These are phyloP conservation scores for Xenopus borealis DNA, from an alignment of 2,113 vertebrate species.

Conservation along the genomic window DNA sequence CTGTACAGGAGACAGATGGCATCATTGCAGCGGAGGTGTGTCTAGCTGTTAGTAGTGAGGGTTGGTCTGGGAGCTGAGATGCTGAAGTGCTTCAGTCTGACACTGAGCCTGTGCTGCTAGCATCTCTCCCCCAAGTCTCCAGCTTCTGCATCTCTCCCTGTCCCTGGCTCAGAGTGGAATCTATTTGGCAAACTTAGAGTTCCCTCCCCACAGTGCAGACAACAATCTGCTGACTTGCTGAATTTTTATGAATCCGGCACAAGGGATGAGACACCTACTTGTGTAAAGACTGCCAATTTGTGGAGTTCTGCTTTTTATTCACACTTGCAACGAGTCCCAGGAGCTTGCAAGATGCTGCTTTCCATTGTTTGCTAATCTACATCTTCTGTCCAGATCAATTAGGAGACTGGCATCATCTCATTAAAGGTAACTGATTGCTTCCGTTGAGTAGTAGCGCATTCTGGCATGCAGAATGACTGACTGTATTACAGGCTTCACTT, in stretches of 20 bases:
- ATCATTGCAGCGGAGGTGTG: slow-evolving; percentile 29
- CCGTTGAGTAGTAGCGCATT: too few species aligned
- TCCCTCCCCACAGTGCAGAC: not conserved
- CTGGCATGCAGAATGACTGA: too few species aligned
- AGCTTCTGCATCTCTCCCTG: not conserved
- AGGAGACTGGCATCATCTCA: not conserved
- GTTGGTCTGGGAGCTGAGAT: slow-evolving; percentile 1
- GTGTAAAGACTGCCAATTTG: not conserved
- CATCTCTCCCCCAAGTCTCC: not conserved
- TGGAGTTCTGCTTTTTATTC: not conserved
- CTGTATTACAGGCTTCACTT: too few species aligned
- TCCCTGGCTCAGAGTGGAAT: not conserved
- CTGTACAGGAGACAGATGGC: slow-evolving; percentile 12
- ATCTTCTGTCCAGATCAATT: not conserved
- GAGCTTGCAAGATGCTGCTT: not conserved
- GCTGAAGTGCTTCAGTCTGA: slow-evolving; percentile 6
- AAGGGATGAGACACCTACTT: not conserved
- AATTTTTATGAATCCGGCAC: not conserved
- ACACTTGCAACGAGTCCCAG: not conserved
- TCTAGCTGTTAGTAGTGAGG: slow-evolving; percentile 9
- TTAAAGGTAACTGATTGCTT: slow-evolving; percentile 6
- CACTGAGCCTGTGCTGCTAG: not conserved
- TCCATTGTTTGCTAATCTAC: not conserved
- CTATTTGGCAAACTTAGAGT: not conserved
- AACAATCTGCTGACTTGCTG: not conserved